Percentiles rank a stretch among this genome's conserved stretches.
Conservation (phyloP, 2,888 invertebrate species). For the Crocallis elinguaria region DNA sequence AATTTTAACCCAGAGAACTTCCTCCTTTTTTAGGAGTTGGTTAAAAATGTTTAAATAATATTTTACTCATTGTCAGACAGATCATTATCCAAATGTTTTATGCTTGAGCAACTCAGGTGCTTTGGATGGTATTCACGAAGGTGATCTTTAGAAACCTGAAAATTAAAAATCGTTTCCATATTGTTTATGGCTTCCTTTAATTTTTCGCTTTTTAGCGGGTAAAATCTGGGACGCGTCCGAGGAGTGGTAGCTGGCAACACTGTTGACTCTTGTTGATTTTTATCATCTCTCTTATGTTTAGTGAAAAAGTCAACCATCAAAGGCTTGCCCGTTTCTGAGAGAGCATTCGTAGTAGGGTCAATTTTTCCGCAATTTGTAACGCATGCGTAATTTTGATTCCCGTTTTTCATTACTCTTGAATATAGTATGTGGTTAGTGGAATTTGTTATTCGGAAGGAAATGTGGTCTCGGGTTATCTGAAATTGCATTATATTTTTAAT, state of each 20-base stretch:
- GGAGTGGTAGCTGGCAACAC: neutral
- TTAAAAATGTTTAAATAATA: neutral
- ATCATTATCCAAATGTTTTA: slow-evolving; percentile 9
- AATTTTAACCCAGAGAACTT: too few species aligned
- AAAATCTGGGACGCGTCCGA: neutral
- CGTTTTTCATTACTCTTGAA: slow-evolving; percentile 64
- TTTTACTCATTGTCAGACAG: slow-evolving; percentile 1
- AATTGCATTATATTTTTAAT: slow-evolving; percentile 30
- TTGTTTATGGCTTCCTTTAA: neutral
- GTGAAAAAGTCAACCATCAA: slow-evolving; percentile 36
- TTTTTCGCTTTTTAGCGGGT: neutral
- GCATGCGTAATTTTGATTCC: slow-evolving; percentile 55
- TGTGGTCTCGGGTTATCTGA: slow-evolving; percentile 54
- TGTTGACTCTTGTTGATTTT: neutral
- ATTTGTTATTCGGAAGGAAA: slow-evolving; percentile 61
- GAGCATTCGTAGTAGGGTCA: slow-evolving; percentile 42
- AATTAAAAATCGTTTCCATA: slow-evolving; percentile 5
- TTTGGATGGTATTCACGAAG: neutral
- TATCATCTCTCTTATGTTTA: slow-evolving; percentile 28
- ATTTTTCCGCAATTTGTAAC: slow-evolving; percentile 54
- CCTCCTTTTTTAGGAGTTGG: too few species aligned
- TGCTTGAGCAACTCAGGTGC: slow-evolving; percentile 15
- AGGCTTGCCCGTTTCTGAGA: slow-evolving; percentile 45
- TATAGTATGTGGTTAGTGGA: slow-evolving; percentile 57
- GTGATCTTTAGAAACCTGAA: neutral